A percentile compares a stretch with the other conserved stretches of the same genome.
Evolutionary conservation across 30 jellyfish, hydroid and myxozoan species (phyloP).

Genomic region (Cassiopea andromeda): DNA sequence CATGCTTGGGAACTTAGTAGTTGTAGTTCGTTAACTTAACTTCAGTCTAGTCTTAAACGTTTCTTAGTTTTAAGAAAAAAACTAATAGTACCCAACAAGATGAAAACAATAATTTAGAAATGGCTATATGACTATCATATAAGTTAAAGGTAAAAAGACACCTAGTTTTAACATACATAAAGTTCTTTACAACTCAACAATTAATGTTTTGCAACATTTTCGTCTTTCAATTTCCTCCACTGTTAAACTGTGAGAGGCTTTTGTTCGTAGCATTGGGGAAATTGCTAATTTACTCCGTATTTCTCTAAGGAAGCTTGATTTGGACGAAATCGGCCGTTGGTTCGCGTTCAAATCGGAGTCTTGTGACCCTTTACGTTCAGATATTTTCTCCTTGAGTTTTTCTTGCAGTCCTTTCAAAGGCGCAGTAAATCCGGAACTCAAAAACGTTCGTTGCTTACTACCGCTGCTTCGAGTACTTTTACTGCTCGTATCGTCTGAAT

Average conservation of each 20-base stretch:
- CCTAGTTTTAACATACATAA: not conserved
- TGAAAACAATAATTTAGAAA: no score
- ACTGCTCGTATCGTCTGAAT: slow-evolving; percentile 25
- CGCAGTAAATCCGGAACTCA: slow-evolving; percentile 38
- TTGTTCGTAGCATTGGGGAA: slow-evolving; percentile 56
- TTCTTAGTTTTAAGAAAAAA: no score
- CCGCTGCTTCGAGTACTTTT: slow-evolving; percentile 6
- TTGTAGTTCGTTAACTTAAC: no score
- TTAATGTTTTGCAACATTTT: slow-evolving; percentile 76
- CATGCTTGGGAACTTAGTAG: no score
- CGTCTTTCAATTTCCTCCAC: slow-evolving; percentile 80
- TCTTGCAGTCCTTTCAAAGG: slow-evolving; percentile 66
- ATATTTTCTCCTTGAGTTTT: slow-evolving; percentile 65
- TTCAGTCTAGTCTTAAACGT: no score
- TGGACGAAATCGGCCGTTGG: slow-evolving; percentile 30
- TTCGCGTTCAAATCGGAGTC: slow-evolving; percentile 33
- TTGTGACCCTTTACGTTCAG: slow-evolving; percentile 38
- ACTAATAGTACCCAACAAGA: no score
- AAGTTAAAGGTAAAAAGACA: slow-evolving; percentile 1
- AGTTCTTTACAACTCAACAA: slow-evolving; percentile 58
- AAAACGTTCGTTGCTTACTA: slow-evolving; percentile 9
- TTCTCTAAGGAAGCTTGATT: slow-evolving; percentile 47
- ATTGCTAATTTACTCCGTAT: slow-evolving; percentile 49
- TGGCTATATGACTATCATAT: no score
- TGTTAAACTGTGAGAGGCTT: slow-evolving; percentile 5